Base-by-base conservation (phyloP, 2,797 vertebrate species). In the Echiichthys vipera region DNA sequence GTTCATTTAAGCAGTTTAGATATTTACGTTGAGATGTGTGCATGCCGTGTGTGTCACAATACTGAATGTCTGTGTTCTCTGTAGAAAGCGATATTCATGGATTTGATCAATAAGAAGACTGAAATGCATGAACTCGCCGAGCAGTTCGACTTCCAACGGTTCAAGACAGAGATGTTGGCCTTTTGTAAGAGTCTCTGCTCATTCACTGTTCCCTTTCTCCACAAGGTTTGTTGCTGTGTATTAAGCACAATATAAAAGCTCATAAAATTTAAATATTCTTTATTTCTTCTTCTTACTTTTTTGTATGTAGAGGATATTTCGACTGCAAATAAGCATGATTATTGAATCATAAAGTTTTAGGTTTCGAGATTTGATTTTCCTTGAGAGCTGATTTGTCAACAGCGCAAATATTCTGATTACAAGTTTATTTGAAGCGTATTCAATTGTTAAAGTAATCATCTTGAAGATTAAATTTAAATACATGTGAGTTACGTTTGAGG, bases 141-240 rank as follows among this genome's bases (percentile, higher is more conserved):
- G 42, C 62, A 84, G 13, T 65, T 77, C 0, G 65, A 90, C 13
- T 94, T 92, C 73, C 46, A 50, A 0, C 62, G 63, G 36, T 95
- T 95, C 57, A 94, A 80, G 57, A 40, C 73, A 18, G 86, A 94
- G 69, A 94, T 94, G 87, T 49, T 93, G 39, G 24, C 67, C 7
- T 95, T 95, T 51, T 87, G 91, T 42, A 79, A 82, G 68, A 82
- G n/a, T 8, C 42, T 94, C 42, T 90, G 77, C 40, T 22, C 61
- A 2, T 34, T 77, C 11, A 69, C 55, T 0, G 71, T 83, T 73
- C 92, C 94, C 4, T 94, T 95, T 71, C 84, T 95, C 8, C 14
- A 71, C 32, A 91, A 81, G 93, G 95, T 94, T 65, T 13, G 63
- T 37, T 24, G 18, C 14, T 54, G 2, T 51, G 8, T 30, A n/a